Conservation (phyloP, 1,140 invertebrate species). For the Scaptomyza pallida region DNA sequence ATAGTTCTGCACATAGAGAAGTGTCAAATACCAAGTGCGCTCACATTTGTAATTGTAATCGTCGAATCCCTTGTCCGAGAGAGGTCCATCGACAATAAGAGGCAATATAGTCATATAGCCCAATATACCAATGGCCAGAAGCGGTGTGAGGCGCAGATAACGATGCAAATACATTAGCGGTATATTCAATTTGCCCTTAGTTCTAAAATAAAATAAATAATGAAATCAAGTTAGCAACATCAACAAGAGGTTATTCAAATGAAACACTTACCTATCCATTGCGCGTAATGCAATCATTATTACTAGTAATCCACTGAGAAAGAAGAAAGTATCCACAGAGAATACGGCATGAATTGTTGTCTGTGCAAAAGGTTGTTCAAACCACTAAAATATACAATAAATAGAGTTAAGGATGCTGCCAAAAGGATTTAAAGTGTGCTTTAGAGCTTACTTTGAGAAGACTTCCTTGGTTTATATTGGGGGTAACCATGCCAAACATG, state of each 20-base stretch:
- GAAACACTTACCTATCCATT: constrained; percentile 86
- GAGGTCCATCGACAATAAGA: constrained; percentile 51
- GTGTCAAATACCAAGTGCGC: constrained; percentile 51
- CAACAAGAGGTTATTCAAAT: background rate
- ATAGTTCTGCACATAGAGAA: constrained; percentile 69
- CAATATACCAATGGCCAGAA: constrained; percentile 55
- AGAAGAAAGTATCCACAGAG: constrained; percentile 96
- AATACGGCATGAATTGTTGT: constrained; percentile 87
- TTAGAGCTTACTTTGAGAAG: constrained; percentile 12
- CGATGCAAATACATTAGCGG: constrained; percentile 75
- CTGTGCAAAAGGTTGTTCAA: constrained; percentile 85
- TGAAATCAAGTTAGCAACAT: background rate
- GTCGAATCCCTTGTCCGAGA: constrained; percentile 60
- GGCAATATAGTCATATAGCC: constrained; percentile 55
- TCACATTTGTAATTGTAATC: constrained; percentile 33
- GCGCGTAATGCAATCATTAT: constrained; percentile 87
- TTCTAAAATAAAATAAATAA: constrained; percentile 33
- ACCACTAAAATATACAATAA: constrained; percentile 49
- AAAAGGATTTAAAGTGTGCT: background rate
- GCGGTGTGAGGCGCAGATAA: constrained; percentile 67
- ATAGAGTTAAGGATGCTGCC: background rate
- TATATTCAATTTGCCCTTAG: constrained; percentile 64
- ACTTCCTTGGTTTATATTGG: constrained; percentile 55
- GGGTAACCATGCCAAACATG: constrained; percentile 46
- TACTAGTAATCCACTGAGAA: constrained; percentile 89